phyloP scores from a whole-genome alignment of 2,888 invertebrate genomes.

The Celastrina argiolus region DNA sequence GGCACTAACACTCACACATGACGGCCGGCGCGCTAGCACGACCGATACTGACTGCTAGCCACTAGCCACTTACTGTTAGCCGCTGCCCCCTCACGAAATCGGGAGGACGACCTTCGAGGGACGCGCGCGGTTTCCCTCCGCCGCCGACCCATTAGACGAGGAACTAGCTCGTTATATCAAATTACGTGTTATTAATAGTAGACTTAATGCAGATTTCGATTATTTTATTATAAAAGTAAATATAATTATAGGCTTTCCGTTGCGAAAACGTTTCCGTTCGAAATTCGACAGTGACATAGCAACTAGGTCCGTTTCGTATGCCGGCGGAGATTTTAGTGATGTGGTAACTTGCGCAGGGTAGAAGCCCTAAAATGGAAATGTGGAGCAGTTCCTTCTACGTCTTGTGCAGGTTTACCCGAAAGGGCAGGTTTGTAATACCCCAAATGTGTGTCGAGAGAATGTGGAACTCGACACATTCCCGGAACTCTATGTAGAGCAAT shows the following conservation, averaged over 20 bases:
- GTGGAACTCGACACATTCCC: neutral
- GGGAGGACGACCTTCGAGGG: slow-evolving; percentile 23
- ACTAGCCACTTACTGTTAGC: neutral
- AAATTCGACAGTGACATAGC: neutral
- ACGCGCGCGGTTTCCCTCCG: slow-evolving; percentile 9
- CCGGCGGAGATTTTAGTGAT: neutral
- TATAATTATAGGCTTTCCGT: slow-evolving; percentile 10
- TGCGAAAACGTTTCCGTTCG: neutral
- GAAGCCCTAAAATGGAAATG: neutral
- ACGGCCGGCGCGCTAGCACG: slow-evolving; percentile 36
- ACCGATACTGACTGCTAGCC: slow-evolving; percentile 34
- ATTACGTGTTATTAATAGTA: slow-evolving; percentile 13
- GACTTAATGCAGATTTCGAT: slow-evolving; percentile 16
- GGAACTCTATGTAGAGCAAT: neutral
- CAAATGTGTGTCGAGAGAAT: neutral
- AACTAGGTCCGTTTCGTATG: neutral
- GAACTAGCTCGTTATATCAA: slow-evolving; percentile 12
- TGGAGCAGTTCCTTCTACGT: slow-evolving; percentile 1
- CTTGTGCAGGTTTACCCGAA: neutral
- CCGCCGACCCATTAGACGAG: slow-evolving; percentile 6
- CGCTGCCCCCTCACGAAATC: slow-evolving; percentile 42
- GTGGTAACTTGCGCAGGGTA: neutral
- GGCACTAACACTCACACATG: slow-evolving; percentile 36
- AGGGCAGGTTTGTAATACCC: neutral
- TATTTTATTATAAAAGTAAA: slow-evolving; percentile 6